Evolutionary conservation across 2,113 vertebrate species (phyloP).

Genomic region (Mirounga angustirostris): DNA sequence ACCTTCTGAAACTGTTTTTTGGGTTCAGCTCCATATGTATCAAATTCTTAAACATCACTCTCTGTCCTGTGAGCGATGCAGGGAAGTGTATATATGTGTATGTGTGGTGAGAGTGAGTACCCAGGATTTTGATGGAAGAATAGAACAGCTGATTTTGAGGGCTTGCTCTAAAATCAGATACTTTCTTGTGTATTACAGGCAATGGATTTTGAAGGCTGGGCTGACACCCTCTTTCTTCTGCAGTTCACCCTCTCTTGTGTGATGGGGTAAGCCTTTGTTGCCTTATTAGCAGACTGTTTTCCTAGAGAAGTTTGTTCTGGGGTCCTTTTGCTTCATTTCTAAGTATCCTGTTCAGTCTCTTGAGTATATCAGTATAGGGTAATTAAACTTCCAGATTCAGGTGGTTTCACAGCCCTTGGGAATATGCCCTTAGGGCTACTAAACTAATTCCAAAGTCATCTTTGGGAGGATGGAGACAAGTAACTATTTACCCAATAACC

Average conservation of each 20-base stretch:
- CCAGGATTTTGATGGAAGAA: neutral
- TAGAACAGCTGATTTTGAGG: neutral
- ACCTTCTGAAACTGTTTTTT: neutral
- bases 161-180: neutral
- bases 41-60: neutral
- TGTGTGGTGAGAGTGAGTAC: neutral
- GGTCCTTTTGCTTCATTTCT: neutral
- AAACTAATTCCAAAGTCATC: neutral
- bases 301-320: neutral
- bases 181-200: conserved; percentile 85
- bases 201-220: conserved; percentile 90
- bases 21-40: neutral
- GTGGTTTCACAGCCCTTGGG: neutral
- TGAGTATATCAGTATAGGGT: neutral
- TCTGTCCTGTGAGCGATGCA: neutral
- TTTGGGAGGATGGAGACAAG: neutral
- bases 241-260: conserved; percentile 91
- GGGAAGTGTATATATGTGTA: neutral
- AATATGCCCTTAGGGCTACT: neutral
- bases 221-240: conserved; percentile 86
- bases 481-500: neutral
- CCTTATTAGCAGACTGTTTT: neutral
- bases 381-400: neutral
- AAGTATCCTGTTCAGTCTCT: neutral
- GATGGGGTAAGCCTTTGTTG: conserved; percentile 89